Base-by-base conservation (phyloP, 2,888 invertebrate genomes). In the Eupeodes luniger region DNA sequence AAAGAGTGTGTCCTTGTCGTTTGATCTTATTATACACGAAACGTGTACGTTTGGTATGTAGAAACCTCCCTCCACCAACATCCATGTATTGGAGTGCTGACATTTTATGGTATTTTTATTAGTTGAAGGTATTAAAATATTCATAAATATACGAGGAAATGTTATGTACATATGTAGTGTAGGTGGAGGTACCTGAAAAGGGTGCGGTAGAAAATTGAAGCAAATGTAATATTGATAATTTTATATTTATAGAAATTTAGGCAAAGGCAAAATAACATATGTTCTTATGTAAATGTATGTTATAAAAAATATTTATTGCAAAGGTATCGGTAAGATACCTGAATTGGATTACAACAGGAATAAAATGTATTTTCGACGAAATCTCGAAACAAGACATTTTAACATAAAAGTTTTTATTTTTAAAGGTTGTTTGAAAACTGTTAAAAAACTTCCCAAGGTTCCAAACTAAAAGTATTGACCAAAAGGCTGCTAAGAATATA, bases 11-110 rank as follows among this genome's bases (percentile, higher is more conserved):
- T 67, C 16, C 66, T 66, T 66, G 66, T 49, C 66, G 66, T 66
- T 67, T 67, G 49, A 67, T 67, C 51, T 67, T 67, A 70, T 70
- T 70, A 59, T 59, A 55, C 55, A 55, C 70, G 19, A 69, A 44
- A 9, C 55, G 16, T 40, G 53, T 53, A 69, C 53, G 4, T 59
- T 11, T 10, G 10, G 47, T 16, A 55, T 4, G 19, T 19, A 44
- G 1, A 11, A 19, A 47, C 44, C 3, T 14, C 12, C 27, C 9
- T 57, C 9, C 14, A 49, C 47, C 0, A 66, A 27, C 19, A 27
- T 64, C 1, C 27, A 53, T 44, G 27, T 40, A 49, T 70, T 40
- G 53, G 70, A 70, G 19, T 44, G 19, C 44, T 55, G 70, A 55
- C 19, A 51, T 67, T 67, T 51, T 67, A 67, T 36, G 16, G 27